Evolutionary conservation across 2,797 vertebrate genomes (phyloP), one percentile per base, ranked within the genome.

Genomic region (Alexandromys oeconomus): DNA sequence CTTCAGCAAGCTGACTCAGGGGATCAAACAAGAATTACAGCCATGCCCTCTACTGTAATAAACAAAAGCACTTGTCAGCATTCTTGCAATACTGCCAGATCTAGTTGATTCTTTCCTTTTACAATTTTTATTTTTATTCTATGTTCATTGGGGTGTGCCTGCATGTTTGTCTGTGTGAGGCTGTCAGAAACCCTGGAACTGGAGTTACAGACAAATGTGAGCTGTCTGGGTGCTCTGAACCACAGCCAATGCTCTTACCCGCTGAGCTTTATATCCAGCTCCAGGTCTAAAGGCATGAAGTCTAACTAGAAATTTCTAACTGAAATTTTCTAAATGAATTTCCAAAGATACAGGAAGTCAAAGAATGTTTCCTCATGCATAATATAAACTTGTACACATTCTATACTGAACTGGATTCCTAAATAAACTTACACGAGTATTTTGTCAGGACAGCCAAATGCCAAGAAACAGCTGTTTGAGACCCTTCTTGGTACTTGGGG

Each of bases 21-120:
- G 97, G 78, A 93, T 95, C 76, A 93, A 95, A 82, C 51, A 77
- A 97, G 96, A 98, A 98, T 98, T 94, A 92, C 59, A 89, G 95
- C 0, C 0, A 78, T 82, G 97, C 93, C 92, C 25, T 74, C 90
- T 57, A 94, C 4, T 77, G n/a, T 13, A 81, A 95, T 90, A 69
- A 93, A 31, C 89, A 86, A 61, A 94, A 93, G 77, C 91, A 91
- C 92, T 67, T 84, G 89, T 97, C 98, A 98, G 98, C 87, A 1
- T 59, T 97, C 93, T 94, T 86, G 69, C 10, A 73, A 54, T 25
- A 91, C 29, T 89, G 96, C 34, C 48, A 82, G n/a, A 48, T 76
- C 46, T 92, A 59, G 37, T 2, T 7, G 34, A 37, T 46, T 65
- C 71, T 78, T 84, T 65, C 29, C 27, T 63, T 82, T 63, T 40